phyloP scores from a whole-genome alignment of 2,113 vertebrate species.

The Gymnorhina tibicen region DNA sequence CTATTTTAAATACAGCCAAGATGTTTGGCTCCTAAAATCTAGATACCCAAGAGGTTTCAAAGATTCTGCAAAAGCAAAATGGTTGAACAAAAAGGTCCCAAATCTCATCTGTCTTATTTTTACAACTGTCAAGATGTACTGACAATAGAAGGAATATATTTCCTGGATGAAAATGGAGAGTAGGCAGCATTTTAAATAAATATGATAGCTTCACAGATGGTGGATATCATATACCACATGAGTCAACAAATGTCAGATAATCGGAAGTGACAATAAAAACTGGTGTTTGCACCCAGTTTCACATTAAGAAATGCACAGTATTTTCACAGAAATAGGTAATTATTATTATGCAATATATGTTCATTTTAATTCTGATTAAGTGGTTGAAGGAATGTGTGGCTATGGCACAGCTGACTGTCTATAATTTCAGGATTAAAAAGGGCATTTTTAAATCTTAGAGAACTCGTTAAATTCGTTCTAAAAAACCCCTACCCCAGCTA shows the following conservation, averaged over 20 bases:
- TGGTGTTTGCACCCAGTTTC: neutral
- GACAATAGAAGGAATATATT: neutral
- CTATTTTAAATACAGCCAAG: neutral
- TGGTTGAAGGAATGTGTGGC: neutral
- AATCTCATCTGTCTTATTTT: neutral
- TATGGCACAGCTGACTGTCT: neutral
- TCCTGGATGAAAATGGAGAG: neutral
- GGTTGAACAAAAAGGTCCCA: neutral
- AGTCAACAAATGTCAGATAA: neutral
- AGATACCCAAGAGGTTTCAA: neutral
- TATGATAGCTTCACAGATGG: neutral
- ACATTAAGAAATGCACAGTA: neutral
- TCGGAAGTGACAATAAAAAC: neutral
- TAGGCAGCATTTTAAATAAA: neutral
- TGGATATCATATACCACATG: neutral
- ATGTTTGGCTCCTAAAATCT: neutral
- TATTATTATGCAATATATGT: neutral
- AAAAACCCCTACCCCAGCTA: fast-evolving
- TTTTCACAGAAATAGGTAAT: neutral
- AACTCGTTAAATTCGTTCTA: neutral
- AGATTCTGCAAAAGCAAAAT: neutral
- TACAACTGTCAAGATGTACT: neutral
- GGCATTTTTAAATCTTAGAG: neutral
- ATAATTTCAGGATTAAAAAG: neutral
- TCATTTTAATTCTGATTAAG: neutral